Evolutionary conservation across 2,888 invertebrate species (phyloP), one percentile per base, ranked within the genome.

Genomic region (Dynastes tityus): DNA sequence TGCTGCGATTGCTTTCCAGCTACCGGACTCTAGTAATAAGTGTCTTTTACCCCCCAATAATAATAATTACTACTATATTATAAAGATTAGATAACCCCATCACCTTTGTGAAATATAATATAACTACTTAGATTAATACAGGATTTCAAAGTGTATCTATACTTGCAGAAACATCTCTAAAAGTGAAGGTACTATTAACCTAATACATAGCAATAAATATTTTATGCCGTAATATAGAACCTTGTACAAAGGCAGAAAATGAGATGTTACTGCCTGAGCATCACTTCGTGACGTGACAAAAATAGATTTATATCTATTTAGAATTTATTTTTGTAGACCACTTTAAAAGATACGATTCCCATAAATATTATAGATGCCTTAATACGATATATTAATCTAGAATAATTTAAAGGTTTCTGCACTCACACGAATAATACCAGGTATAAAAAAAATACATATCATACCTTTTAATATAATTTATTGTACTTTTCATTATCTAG

Each of bases 191-290:
- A 45, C 40, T 40, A 40, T 40, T 65, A 65, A 65, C 65, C 65
- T 32, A 40, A 65, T 65, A 40, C 16, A 37, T 22, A 40, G 65
- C 22, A 32, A 65, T 65, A 65, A 65, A 65, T 40, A 65, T 65
- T 65, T 65, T 40, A 65, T 65, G 65, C 16, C 37, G 65, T 65
- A 65, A 65, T 65, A 65, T 65, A 65, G 65, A 65, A 65, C 65
- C 65, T 40, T 65, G 37, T 65, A 40, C 16, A 65, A 65, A 40
- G 40, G 16, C 65, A 65, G 65, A 45, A 65, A 65, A 65, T 65
- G 37, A 37, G 40, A 65, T n/a, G 37, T 65, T 40, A 65, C 37
- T 65, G 65, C 37, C 16, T 40, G 40, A 22, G 65, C 40, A 65
- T 40, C 65, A 40, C 22, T 65, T 32, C n/a, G 5, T 37, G 45